These are phyloP conservation scores for Thymelicus acteon DNA, from an alignment of 2,888 invertebrate genomes.

Conservation along the genomic window DNA sequence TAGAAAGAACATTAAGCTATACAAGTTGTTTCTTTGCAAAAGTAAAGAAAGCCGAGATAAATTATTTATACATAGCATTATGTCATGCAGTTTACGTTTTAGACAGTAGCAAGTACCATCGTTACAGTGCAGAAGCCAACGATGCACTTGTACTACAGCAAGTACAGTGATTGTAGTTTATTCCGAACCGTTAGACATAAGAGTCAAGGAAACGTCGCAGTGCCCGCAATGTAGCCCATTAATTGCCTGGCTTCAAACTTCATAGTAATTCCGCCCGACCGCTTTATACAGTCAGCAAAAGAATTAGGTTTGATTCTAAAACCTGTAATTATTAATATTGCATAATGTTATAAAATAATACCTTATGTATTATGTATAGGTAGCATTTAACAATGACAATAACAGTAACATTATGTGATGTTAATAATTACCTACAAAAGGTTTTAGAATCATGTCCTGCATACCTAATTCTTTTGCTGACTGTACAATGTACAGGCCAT, in stretches of 20 bases:
- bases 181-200: slow-evolving; percentile 26
- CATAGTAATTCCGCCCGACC: slow-evolving; percentile 36
- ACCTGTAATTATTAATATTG: no score
- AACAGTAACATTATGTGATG: no score
- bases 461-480: no score
- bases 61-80: background rate
- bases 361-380: no score
- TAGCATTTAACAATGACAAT: no score
- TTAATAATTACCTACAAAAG: no score
- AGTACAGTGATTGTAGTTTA: slow-evolving; percentile 24
- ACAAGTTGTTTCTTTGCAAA: no score
- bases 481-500: slow-evolving; percentile 20
- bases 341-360: no score
- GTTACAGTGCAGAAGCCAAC: slow-evolving; percentile 12
- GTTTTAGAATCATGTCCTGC: no score
- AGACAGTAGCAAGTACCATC: slow-evolving; percentile 9
- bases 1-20: no score
- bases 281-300: slow-evolving; percentile 13
- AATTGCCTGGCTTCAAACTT: slow-evolving; percentile 36
- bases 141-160: slow-evolving; percentile 15
- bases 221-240: slow-evolving; percentile 16
- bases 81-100: background rate
- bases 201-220: slow-evolving; percentile 29
- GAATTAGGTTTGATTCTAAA: no score
- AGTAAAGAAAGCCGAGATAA: background rate